Evolutionary conservation across 1,140 invertebrate species (phyloP), one percentile per base, ranked within the genome.

Genomic region (Papilio aristodemus): DNA sequence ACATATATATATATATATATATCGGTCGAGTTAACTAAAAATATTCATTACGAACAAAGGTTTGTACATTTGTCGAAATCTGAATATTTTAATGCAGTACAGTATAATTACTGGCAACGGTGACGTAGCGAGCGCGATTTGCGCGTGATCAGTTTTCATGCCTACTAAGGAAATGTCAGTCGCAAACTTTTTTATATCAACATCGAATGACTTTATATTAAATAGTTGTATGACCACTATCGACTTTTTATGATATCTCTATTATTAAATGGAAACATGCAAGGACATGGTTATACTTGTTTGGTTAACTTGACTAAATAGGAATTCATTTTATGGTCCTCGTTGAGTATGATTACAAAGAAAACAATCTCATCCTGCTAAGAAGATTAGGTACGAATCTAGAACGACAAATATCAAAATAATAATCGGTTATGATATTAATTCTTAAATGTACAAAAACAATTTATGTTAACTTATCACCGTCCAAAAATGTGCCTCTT

Each of bases 191-290:
- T 54, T 54, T 54, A 54, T 54, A 54, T 54, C 46, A 54, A 10
- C 46, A 13, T 0, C 19, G 46, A 54, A 54, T 22, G 19, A 25
- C 10, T 54, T 25, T 54, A 54, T 54, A 54, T 54, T 54, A 54
- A 54, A 54, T 54, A 54, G 46, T 54, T 25, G 46, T 54, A 54
- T 54, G 46, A 54, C 46, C 46, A 54, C 46, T 54, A 54, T 54
- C 46, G 2, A 54, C 46, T 54, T 54, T 54, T 54, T 54, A 54
- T 54, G 19, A 54, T 25, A 54, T 10, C 46, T 54, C 46, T 54
- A 54, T 54, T 54, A 54, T 54, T 54, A 54, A 54, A 54, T 54
- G 46, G 46, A 54, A 54, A 2, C 19, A 19, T 54, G 46, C 46
- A 54, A 54, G 46, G 46, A 54, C 46, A 54, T 8, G 46, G 46